Percentiles rank a stretch among this genome's conserved stretches.
These are phyloP conservation scores for Halichoerus grypus DNA, from an alignment of 2,113 vertebrate genomes.

Conservation along the genomic window DNA sequence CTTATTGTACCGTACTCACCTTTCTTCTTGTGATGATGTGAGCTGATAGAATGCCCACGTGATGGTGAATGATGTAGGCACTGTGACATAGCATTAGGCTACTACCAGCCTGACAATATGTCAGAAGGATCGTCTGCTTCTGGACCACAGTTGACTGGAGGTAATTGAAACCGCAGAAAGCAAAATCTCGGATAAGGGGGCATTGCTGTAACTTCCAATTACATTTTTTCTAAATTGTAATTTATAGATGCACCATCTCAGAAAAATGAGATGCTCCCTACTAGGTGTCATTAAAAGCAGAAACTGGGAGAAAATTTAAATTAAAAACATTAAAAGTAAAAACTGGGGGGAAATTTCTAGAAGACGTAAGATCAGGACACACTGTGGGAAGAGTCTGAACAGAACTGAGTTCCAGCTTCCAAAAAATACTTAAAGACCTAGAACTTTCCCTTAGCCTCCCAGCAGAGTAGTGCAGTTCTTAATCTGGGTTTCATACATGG, in stretches of 20 bases:
- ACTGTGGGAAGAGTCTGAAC: not conserved
- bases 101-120: not conserved
- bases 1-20: not conserved
- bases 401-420: slow-evolving; percentile 30
- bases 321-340: not conserved
- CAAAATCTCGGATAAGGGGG: not conserved
- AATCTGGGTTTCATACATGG: not conserved
- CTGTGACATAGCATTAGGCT: not conserved
- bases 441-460: not conserved
- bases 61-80: not conserved
- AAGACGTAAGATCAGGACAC: not conserved
- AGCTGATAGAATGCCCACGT: not conserved
- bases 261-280: not conserved
- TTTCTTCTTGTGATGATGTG: not conserved
- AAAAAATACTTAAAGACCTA: not conserved
- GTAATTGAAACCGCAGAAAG: not conserved
- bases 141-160: not conserved
- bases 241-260: not conserved
- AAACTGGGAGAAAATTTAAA: not conserved
- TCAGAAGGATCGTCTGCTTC: not conserved
- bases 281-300: not conserved
- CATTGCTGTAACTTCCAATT: not conserved
- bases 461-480: not conserved
- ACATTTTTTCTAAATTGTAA: slow-evolving; percentile 21
- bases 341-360: not conserved